Conservation (phyloP, 2,113 vertebrate species). For the Lepidiolamprologus cunningtoni region DNA sequence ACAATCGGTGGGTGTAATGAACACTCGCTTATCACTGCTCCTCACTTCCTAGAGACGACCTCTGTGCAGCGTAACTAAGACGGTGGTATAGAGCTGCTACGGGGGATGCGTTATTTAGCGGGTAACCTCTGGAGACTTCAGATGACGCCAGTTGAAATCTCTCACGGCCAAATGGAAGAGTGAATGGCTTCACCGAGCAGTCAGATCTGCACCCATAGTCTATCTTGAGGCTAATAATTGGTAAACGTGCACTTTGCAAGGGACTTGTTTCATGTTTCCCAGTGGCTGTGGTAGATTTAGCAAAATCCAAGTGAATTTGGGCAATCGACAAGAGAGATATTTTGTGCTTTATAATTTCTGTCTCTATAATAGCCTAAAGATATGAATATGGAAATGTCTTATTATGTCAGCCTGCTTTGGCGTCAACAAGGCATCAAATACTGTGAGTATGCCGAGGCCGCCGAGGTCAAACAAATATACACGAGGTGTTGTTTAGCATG, state of each 20-base stretch:
- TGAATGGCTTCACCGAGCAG: not conserved
- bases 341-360: not conserved
- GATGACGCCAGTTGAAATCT: not conserved
- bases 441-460: not conserved
- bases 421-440: not conserved
- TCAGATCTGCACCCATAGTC: not conserved
- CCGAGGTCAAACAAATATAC: not conserved
- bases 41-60: constrained; percentile 12
- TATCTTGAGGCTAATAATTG: not conserved
- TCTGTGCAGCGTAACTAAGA: constrained; percentile 6
- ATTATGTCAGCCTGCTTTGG: not conserved
- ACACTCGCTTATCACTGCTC: not conserved
- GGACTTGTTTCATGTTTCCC: not conserved
- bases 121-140: not conserved
- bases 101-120: not conserved
- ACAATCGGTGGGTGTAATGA: constrained; percentile 1
- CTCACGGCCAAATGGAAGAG: not conserved
- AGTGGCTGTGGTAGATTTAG: not conserved
- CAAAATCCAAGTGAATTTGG: not conserved
- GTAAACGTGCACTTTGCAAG: not conserved
- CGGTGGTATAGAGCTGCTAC: not conserved
- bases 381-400: not conserved
- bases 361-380: not conserved
- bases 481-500: not conserved
- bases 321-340: not conserved